Evolutionary conservation across 92 coral and sea anemone genomes (phyloP), one percentile per base, ranked within the genome.

Genomic region (Scolanthus callimorphus): DNA sequence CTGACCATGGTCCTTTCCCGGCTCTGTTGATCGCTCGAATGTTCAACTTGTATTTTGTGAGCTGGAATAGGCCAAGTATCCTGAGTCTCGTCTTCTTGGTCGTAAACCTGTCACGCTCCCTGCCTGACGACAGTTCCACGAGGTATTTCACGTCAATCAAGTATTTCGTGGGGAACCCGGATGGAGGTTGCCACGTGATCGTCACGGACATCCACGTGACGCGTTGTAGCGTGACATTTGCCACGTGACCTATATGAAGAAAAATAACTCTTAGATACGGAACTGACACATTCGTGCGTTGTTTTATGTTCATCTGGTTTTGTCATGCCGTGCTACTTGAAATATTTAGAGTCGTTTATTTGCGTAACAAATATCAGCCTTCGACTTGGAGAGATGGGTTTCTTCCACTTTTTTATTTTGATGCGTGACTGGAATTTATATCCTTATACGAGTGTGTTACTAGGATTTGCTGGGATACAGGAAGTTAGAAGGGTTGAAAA

Each of bases 101-200:
- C 13, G 62, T 53, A 56, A 56, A 28, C 8, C 23, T 21, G 11
- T 53, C 30, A 12, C 25, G 43, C 24, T 44, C 53, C 3, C 67
- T 41, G 67, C 26, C 47, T 17, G 89, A 57, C 27, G 6, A 31
- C 22, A 62, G 38, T 23, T 27, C 44, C 28, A 81, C 43, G 17
- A 23, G 67, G 60, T 81, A 81, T 44, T 9, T 30, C n/a, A n/a
- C n/a, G 51, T 75, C 82, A 23, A 62, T 74, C 39, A 86, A 55
- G 39, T 66, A 66, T 38, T 65, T 21, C 3, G 59, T 38, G n/a
- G 52, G 44, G 11, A 24, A 27, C 25, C 61, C n/a, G 24, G 70
- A 39, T 2, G 96, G 91, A 15, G 84, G 79, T 34, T 62, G 29
- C 98, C 98, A 92, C 49, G 82, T 57, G 15, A 88, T 17, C 26